phyloP scores from a whole-genome alignment of 2,113 vertebrate species.

The Struthio camelus region DNA sequence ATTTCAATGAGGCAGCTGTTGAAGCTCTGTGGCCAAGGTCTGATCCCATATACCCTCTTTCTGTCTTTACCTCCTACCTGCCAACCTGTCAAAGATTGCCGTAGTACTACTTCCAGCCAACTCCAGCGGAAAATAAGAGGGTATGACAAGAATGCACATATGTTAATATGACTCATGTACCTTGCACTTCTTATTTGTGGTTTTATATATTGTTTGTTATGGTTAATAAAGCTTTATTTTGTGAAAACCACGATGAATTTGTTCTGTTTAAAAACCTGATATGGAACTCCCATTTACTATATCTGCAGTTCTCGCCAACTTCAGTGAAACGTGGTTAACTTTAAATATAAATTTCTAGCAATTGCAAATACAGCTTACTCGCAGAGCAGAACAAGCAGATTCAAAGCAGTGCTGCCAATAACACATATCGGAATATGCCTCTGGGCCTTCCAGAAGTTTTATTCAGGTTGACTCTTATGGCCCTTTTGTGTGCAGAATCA shows the following conservation, averaged over 20 bases:
- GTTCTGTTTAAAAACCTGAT: neutral
- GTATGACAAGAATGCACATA: neutral
- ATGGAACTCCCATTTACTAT: neutral
- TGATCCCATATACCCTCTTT: neutral
- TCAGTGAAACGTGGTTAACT: neutral
- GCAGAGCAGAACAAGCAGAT: constrained; percentile 1
- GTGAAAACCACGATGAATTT: neutral
- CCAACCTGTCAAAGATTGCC: neutral
- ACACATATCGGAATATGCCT: neutral
- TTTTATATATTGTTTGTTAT: constrained; percentile 9
- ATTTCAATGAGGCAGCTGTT: constrained; percentile 2
- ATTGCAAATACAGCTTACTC: neutral
- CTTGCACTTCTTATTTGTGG: neutral
- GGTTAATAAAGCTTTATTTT: constrained; percentile 51
- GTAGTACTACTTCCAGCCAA: constrained; percentile 4
- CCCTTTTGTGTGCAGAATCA: constrained; percentile 1
- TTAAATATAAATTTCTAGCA: neutral
- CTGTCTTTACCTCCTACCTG: neutral
- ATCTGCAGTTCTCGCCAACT: neutral
- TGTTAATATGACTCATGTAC: constrained; percentile 29
- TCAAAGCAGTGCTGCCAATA: constrained; percentile 9
- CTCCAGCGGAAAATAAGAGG: constrained; percentile 15
- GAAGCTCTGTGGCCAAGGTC: neutral
- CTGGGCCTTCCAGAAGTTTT: constrained; percentile 6
- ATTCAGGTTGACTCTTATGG: constrained; percentile 3